Evolutionary conservation across 2,113 vertebrate species (phyloP).

Genomic region (Lepus timidus): DNA sequence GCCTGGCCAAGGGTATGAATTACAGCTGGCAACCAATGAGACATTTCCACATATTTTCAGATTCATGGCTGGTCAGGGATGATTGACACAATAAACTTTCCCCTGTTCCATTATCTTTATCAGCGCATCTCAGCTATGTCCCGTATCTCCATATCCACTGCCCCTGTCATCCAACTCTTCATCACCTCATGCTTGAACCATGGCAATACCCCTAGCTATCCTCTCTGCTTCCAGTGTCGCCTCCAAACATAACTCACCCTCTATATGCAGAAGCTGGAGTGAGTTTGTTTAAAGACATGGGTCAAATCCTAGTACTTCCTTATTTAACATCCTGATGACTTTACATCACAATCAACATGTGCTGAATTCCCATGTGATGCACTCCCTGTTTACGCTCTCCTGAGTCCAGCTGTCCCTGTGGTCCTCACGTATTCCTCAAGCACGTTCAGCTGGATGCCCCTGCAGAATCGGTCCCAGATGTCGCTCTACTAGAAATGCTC

Average conservation of each 20-base stretch:
- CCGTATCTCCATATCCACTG: neutral
- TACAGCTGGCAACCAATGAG: neutral
- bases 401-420: neutral
- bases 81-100: neutral
- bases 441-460: neutral
- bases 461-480: neutral
- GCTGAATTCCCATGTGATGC: neutral
- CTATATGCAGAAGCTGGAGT: neutral
- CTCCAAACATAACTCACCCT: neutral
- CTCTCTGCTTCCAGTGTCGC: neutral
- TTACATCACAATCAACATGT: neutral
- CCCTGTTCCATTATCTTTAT: neutral
- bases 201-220: neutral
- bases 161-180: neutral
- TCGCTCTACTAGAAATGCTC: neutral
- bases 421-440: neutral
- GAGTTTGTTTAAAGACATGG: neutral
- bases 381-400: neutral
- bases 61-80: neutral
- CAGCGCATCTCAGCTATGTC: neutral
- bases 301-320: neutral
- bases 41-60: neutral
- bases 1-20: neutral
- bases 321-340: neutral
- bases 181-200: neutral